phyloP scores from a whole-genome alignment of 2,797 vertebrate genomes.

The Cuculus canorus region DNA sequence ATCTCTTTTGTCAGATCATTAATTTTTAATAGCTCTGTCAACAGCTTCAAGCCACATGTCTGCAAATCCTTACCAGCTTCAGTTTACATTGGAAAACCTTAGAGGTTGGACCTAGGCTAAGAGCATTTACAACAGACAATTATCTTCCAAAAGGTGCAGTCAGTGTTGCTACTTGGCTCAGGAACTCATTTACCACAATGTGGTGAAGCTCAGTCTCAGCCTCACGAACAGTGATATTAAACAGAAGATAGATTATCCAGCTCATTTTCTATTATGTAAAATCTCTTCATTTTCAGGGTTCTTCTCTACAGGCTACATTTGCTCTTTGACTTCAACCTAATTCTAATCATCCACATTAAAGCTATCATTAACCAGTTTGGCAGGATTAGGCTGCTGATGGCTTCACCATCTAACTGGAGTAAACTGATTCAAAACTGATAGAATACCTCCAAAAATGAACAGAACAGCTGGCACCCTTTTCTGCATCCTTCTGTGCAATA shows the following conservation, averaged over 20 bases:
- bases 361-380: background rate
- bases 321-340: background rate
- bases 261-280: background rate
- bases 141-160: background rate
- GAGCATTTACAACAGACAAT: background rate
- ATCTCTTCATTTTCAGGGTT: background rate
- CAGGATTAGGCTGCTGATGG: background rate
- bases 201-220: background rate
- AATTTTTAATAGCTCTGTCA: slow-evolving; percentile 35
- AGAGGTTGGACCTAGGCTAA: background rate
- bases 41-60: background rate
- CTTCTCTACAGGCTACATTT: background rate
- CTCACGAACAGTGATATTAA: background rate
- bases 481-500: background rate
- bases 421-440: background rate
- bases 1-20: slow-evolving; percentile 19
- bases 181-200: background rate
- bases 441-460: background rate
- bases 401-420: background rate
- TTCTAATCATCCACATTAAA: background rate
- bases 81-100: slow-evolving; percentile 4
- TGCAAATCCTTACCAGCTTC: background rate
- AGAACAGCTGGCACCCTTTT: background rate
- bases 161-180: background rate
- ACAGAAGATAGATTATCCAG: background rate